phyloP scores from a whole-genome alignment of 2,113 vertebrate genomes.

The Saccopteryx bilineata region DNA sequence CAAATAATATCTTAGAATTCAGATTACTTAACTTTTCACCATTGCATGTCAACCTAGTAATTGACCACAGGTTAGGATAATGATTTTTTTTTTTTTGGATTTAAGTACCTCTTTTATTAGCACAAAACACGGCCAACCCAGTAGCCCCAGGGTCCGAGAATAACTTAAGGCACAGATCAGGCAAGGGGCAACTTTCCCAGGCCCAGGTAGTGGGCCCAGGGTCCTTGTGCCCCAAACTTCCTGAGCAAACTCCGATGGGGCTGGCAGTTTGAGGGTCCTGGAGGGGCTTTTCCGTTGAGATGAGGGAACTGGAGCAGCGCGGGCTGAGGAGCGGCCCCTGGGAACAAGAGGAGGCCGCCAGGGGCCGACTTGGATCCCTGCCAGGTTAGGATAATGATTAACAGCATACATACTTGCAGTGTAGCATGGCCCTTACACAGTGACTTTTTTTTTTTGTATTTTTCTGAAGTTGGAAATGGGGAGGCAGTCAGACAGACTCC shows the following conservation, averaged over 20 bases:
- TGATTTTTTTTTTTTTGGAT: too few species aligned
- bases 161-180: constrained; percentile 72
- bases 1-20: not conserved
- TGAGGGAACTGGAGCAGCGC: not conserved
- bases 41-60: not conserved
- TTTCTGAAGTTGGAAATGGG: too few species aligned
- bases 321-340: not conserved
- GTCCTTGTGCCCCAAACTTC: not conserved
- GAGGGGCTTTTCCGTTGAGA: not conserved
- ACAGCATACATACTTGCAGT: not conserved
- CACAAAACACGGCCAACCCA: constrained; percentile 18
- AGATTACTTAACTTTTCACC: not conserved
- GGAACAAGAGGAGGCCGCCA: not conserved
- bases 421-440: not conserved
- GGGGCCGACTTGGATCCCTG: not conserved
- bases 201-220: not conserved
- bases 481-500: too few species aligned
- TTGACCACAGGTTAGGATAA: not conserved
- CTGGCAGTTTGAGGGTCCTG: not conserved
- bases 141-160: not conserved
- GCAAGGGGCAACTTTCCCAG: not conserved
- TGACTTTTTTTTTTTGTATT: too few species aligned
- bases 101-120: constrained; percentile 74
- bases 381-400: not conserved
- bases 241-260: not conserved